Conservation (phyloP, 2,888 invertebrate genomes). For the Ariolimax columbianus region DNA sequence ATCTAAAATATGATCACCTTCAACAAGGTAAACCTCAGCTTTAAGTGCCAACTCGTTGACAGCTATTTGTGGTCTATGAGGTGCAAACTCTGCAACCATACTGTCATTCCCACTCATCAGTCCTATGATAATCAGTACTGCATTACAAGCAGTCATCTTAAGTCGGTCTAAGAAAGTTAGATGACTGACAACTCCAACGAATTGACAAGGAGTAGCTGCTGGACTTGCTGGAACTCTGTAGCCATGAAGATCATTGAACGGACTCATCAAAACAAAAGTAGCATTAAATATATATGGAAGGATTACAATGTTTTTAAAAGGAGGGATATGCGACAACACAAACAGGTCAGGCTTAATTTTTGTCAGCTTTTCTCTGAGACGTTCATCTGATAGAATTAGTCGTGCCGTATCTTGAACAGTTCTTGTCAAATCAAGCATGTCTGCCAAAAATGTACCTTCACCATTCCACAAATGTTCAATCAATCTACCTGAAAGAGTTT, state of each 20-base stretch:
- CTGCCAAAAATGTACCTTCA: not conserved
- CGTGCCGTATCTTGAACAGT: not conserved
- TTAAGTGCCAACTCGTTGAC: not conserved
- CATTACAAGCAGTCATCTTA: not conserved
- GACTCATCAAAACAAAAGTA: constrained; percentile 44
- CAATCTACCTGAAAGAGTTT: not conserved
- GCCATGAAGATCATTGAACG: constrained; percentile 17
- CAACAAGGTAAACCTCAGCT: constrained; percentile 53
- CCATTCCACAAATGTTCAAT: not conserved
- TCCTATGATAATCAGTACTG: not conserved
- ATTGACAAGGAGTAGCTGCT: constrained; percentile 6
- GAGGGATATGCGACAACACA: constrained; percentile 29
- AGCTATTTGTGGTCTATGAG: constrained; percentile 16
- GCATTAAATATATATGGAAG: constrained; percentile 46
- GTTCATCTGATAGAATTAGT: constrained; percentile 9
- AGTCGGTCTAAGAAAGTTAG: constrained; percentile 22
- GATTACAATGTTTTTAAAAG: constrained; percentile 29
- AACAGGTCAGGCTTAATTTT: constrained; percentile 41
- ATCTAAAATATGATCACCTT: constrained; percentile 56
- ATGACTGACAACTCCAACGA: not conserved
- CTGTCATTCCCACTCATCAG: not conserved
- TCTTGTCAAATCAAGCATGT: not conserved
- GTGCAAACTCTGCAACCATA: constrained; percentile 35
- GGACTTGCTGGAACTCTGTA: constrained; percentile 41
- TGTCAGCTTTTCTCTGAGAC: constrained; percentile 15